Conservation (phyloP, 2,113 vertebrate genomes). For the Sus scrofa region T2T-Sscrofa CM000829.6:57829001-57829500, state of each 20-base stretch:
- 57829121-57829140: background rate
- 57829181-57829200: background rate
- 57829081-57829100: background rate
- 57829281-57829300: background rate
- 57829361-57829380: background rate
- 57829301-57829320: background rate
- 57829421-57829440: background rate
- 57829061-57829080: background rate
- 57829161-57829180: background rate
- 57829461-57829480: background rate
- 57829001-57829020: background rate
- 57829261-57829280: background rate
- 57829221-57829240: background rate
- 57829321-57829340: background rate
- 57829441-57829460: background rate
- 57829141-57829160: background rate
- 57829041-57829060: background rate
- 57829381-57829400: background rate
- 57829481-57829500: background rate
- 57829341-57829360: background rate
- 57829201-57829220: background rate
- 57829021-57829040: no score
- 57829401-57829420: background rate
- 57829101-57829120: background rate
- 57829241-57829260: background rate